Percentiles rank a stretch among this genome's conserved stretches.
Evolutionary conservation across 2,888 invertebrate species (phyloP).

Genomic region (Pristionchus maxplancki): DNA sequence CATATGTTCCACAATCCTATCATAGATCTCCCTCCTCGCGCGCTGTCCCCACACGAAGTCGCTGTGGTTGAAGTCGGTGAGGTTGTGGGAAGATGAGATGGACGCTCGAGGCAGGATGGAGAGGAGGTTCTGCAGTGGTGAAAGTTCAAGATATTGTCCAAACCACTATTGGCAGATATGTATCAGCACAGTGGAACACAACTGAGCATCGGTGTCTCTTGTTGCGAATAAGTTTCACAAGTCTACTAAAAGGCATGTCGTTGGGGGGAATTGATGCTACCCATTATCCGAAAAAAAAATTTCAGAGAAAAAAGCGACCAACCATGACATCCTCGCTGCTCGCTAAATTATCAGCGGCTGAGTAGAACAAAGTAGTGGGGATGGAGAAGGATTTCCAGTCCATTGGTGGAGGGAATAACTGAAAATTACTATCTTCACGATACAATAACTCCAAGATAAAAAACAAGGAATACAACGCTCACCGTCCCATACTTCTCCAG

Average conservation of each 20-base stretch:
- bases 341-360: slow-evolving; percentile 4
- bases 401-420: slow-evolving; percentile 10
- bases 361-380: slow-evolving; percentile 9
- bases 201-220: no score
- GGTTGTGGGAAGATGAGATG: not conserved
- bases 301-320: no score
- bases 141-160: no score
- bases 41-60: slow-evolving; percentile 32
- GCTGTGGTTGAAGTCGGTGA: slow-evolving; percentile 35
- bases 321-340: slow-evolving; percentile 17
- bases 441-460: not conserved
- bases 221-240: no score
- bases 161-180: no score
- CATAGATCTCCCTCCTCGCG: slow-evolving; percentile 7
- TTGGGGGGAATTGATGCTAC: no score
- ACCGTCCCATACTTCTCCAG: slow-evolving; percentile 2
- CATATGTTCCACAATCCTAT: not conserved
- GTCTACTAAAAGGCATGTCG: no score
- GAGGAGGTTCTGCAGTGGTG: not conserved
- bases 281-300: no score
- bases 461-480: not conserved
- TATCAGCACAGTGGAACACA: no score
- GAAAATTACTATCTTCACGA: not conserved
- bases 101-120: not conserved
- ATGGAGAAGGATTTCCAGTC: not conserved